Evolutionary conservation across 2,797 vertebrate species (phyloP), one percentile per base, ranked within the genome.

Genomic region (Leptoclinus maculatus): DNA sequence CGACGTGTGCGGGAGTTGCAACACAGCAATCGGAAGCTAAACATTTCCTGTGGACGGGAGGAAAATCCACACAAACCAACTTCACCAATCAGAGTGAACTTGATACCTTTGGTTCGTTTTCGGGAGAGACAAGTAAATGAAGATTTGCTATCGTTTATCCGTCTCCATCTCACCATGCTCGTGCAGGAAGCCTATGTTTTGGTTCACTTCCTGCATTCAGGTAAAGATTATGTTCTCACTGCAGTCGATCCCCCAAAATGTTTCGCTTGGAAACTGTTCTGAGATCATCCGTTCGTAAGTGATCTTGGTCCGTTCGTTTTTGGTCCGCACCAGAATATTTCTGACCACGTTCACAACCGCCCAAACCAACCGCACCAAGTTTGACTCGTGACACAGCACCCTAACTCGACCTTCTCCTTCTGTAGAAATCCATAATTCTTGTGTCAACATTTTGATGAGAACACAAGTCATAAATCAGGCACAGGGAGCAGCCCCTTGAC

Each of bases 361-460:
- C 47, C 1, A 49, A 49, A 21, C 43, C 7, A 45, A 45, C 43
- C 7, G 47, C 47, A 41, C 39, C 10, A 9, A 10, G 36, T 45
- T 45, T 49, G 47, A n/a, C 47, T 21, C 8, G 7, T 47, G 45
- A 47, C 19, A 19, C 16, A 19, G 43, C 43, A 19, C 6, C 17
- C 45, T 7, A 47, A 19, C 45, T 10, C 2, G 10, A 49, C 47
- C 47, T 49, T 34, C 21, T 41, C 0, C 25, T 11, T 7, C 23
- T 34, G 11, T n/a, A 11, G 32, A 66, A 79, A 60, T 47, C 17
- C 29, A 3, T 43, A 43, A 78, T 36, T 32, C 51, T 23, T 66
- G 38, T 54, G 27, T 71, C 70, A 71, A 66, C 51, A n/a, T 27
- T 78, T 45, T n/a, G 54, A 84, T 70, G 34, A 10, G 70, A 71